Conservation (phyloP, 2,113 vertebrate species). For the Struthidea cinerea region DNA sequence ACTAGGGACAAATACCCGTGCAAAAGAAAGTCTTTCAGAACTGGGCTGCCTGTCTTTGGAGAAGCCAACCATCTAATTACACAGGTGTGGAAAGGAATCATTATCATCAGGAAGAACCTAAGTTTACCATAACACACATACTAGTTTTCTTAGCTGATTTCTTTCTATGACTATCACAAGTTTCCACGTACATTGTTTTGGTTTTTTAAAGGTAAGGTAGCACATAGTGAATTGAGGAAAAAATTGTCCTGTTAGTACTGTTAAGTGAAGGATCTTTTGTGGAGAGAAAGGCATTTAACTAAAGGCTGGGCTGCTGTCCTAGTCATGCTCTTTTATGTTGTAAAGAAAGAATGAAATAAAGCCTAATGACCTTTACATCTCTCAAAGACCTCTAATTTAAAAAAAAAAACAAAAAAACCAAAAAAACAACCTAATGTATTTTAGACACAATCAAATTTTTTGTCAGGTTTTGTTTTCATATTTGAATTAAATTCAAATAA, state of each 20-base stretch:
- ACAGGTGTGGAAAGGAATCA: not conserved
- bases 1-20: not conserved
- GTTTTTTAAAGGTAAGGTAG: not conserved
- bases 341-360: not conserved
- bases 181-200: not conserved
- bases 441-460: not conserved
- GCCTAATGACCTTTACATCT: not conserved
- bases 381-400: not conserved
- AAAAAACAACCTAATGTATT: accelerated
- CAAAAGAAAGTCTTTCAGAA: not conserved
- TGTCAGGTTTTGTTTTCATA: not conserved
- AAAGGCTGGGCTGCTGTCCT: not conserved
- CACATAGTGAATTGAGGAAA: accelerated
- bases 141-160: not conserved
- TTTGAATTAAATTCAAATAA: not conserved
- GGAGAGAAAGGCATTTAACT: not conserved
- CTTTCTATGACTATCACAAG: not conserved
- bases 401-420: not conserved
- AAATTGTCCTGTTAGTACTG: not conserved
- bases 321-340: not conserved
- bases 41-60: not conserved
- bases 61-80: not conserved
- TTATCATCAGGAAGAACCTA: not conserved
- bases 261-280: not conserved
- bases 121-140: not conserved